phyloP scores from a whole-genome alignment of 2,797 vertebrate species.

The Anguilla megastoma region DNA sequence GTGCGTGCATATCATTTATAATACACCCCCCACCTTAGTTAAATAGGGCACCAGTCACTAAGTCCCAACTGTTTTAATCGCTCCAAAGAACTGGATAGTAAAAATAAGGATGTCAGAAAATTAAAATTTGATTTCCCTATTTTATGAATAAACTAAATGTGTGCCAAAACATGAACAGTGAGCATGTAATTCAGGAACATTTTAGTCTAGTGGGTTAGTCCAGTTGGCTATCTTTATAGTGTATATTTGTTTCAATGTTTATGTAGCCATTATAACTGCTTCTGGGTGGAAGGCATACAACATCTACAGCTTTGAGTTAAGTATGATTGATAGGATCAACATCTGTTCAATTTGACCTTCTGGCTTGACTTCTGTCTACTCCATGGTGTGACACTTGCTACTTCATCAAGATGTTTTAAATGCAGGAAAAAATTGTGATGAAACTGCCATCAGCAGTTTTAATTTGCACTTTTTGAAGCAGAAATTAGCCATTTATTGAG shows the following conservation, averaged over 20 bases:
- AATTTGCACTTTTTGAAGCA: neutral
- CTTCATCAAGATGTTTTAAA: neutral
- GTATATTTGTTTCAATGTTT: neutral
- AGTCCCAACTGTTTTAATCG: no score
- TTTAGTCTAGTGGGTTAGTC: neutral
- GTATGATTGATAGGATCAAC: neutral
- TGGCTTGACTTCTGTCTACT: neutral
- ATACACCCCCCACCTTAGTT: no score
- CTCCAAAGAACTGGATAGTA: neutral
- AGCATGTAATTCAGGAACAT: neutral
- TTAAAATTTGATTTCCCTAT: neutral
- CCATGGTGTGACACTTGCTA: neutral
- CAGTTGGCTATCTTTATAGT: neutral
- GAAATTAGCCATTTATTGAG: neutral
- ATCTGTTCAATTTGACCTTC: neutral
- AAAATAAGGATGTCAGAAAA: neutral
- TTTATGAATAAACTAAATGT: neutral
- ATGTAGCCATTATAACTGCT: neutral
- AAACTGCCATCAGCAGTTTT: neutral
- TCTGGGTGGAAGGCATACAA: neutral
- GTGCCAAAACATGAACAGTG: neutral
- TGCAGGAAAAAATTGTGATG: neutral
- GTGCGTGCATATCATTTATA: no score
- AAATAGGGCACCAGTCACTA: no score
- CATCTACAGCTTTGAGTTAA: neutral